These are phyloP conservation scores for Limnephilus rhombicus DNA, from an alignment of 2,888 invertebrate species.

Conservation along the genomic window DNA sequence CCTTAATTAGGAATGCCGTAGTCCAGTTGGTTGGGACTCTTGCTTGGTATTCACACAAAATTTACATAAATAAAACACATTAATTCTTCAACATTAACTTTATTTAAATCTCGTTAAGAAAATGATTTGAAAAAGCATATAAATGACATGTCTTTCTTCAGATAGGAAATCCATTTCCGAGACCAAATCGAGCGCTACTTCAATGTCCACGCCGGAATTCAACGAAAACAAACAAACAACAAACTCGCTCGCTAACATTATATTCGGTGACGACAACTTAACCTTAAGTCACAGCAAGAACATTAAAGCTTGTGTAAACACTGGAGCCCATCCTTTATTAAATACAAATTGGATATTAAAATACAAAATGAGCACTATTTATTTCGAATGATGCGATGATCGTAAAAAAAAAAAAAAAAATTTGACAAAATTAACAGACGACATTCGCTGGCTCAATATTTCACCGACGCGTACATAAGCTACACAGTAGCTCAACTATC, in stretches of 20 bases:
- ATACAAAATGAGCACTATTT: slow-evolving; percentile 40
- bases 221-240: background rate
- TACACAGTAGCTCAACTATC: slow-evolving; percentile 36
- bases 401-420: slow-evolving; percentile 1
- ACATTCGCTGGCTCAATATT: slow-evolving; percentile 8
- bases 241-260: background rate
- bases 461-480: background rate
- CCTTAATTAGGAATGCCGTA: too few species aligned
- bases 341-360: slow-evolving; percentile 45
- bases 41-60: background rate
- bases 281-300: slow-evolving; percentile 42
- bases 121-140: slow-evolving; percentile 43
- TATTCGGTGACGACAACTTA: slow-evolving; percentile 28
- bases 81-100: slow-evolving; percentile 44
- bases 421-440: slow-evolving; percentile 9
- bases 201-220: background rate
- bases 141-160: slow-evolving; percentile 36
- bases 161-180: slow-evolving; percentile 15
- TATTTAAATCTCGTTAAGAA: slow-evolving; percentile 43
- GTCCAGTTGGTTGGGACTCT: too few species aligned
- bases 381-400: background rate
- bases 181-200: slow-evolving; percentile 2
- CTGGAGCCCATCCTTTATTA: background rate
- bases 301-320: slow-evolving; percentile 46
- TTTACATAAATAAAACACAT: slow-evolving; percentile 23